These are phyloP conservation scores for Rattus rattus DNA, from an alignment of 2,113 vertebrate genomes.

Conservation along the genomic window DNA sequence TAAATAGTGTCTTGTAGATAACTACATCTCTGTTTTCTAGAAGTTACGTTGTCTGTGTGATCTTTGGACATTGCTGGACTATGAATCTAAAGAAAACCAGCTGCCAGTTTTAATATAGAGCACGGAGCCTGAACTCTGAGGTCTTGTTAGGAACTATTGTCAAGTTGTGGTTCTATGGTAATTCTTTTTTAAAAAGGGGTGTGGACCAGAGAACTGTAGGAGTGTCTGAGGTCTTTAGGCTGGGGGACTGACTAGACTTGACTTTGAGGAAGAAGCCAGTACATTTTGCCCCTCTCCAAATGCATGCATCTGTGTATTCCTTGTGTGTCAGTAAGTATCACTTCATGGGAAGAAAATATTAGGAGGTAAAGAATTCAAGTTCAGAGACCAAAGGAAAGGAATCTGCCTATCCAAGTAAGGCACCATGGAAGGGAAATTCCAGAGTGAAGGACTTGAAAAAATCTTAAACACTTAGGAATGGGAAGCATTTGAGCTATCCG, in stretches of 20 bases:
- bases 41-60: background rate
- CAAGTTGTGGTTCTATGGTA: accelerated
- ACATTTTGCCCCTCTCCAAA: background rate
- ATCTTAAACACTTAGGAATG: constrained; percentile 18
- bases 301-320: background rate
- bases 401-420: background rate
- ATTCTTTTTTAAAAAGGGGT: background rate
- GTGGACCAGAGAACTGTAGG: background rate
- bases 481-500: constrained; percentile 18
- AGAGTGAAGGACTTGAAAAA: constrained; percentile 37
- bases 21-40: background rate
- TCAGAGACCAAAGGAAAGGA: background rate
- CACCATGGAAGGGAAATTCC: constrained; percentile 37
- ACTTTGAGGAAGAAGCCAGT: background rate
- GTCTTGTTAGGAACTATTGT: background rate
- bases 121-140: background rate
- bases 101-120: background rate
- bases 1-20: background rate
- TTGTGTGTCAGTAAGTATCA: background rate
- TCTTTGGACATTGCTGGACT: background rate
- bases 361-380: background rate
- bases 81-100: background rate
- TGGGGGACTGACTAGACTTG: background rate
- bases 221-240: background rate
- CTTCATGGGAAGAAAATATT: background rate